These are phyloP conservation scores for Trematomus bernacchii DNA, from an alignment of 2,797 vertebrate genomes.

Conservation along the genomic window DNA sequence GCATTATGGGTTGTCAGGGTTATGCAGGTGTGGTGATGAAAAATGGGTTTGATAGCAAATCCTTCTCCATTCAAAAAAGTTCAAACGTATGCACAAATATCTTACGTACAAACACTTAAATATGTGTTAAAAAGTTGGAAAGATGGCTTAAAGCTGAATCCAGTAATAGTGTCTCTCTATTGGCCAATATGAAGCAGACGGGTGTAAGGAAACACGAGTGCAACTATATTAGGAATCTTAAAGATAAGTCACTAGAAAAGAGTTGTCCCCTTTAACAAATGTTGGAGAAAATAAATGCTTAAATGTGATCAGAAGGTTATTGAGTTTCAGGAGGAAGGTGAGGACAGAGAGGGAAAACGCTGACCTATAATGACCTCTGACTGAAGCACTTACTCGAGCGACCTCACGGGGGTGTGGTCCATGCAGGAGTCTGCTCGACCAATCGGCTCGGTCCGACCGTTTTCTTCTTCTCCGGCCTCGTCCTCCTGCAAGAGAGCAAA, in stretches of 20 bases:
- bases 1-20: too few species aligned
- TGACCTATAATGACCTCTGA: too few species aligned
- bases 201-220: too few species aligned
- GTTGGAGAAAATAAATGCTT: too few species aligned
- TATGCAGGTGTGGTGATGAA: not conserved
- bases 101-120: too few species aligned
- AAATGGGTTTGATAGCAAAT: not conserved
- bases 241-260: too few species aligned
- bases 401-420: conserved; percentile 88
- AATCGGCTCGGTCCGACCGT: conserved; percentile 91
- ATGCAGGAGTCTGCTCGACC: conserved; percentile 92
- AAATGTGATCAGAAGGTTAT: not conserved
- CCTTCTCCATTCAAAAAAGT: not conserved
- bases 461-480: conserved; percentile 75
- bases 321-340: not conserved
- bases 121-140: too few species aligned
- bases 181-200: too few species aligned
- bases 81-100: not conserved
- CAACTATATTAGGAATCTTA: too few species aligned
- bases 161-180: too few species aligned
- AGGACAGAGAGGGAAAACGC: not conserved
- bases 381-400: conserved; percentile 91
- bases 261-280: too few species aligned
- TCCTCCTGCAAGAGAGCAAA: conserved; percentile 70
- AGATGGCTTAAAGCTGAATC: too few species aligned